These are phyloP conservation scores for Lochmaea crataegi DNA, from an alignment of 2,888 invertebrate genomes.

Conservation along the genomic window DNA sequence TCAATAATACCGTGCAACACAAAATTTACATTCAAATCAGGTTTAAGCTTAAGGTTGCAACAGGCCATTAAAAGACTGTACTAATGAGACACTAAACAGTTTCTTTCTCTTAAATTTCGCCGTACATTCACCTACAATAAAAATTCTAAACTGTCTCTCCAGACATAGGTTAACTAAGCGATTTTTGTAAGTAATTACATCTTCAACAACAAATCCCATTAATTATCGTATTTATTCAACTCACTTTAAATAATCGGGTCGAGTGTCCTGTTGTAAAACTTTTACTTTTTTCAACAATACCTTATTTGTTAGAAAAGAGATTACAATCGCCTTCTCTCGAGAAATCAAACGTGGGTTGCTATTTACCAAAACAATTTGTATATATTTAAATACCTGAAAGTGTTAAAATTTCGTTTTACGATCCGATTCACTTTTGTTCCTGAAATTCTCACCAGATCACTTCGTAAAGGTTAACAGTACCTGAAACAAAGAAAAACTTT, in stretches of 20 bases:
- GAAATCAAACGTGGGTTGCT: neutral
- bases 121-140: too few relatives aligned
- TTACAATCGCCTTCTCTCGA: neutral
- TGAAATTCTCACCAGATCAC: constrained; percentile 2
- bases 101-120: too few relatives aligned
- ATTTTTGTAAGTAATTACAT: too few relatives aligned
- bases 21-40: too few relatives aligned
- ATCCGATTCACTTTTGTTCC: constrained; percentile 8
- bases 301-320: constrained; percentile 9
- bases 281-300: constrained; percentile 26
- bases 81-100: too few relatives aligned
- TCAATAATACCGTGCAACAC: too few relatives aligned
- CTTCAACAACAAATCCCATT: too few relatives aligned
- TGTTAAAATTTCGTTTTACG: constrained; percentile 22
- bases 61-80: too few relatives aligned
- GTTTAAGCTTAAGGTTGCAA: too few relatives aligned
- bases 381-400: constrained; percentile 21
- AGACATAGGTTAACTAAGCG: too few relatives aligned
- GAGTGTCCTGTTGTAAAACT: constrained; percentile 12
- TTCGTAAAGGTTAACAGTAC: neutral
- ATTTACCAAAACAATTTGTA: constrained; percentile 14
- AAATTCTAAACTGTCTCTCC: too few relatives aligned
- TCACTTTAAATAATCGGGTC: constrained; percentile 10
- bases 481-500: constrained; percentile 26
- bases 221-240: neutral